Conservation (phyloP, 2,797 vertebrate genomes). For the Sus cebifrons region DNA sequence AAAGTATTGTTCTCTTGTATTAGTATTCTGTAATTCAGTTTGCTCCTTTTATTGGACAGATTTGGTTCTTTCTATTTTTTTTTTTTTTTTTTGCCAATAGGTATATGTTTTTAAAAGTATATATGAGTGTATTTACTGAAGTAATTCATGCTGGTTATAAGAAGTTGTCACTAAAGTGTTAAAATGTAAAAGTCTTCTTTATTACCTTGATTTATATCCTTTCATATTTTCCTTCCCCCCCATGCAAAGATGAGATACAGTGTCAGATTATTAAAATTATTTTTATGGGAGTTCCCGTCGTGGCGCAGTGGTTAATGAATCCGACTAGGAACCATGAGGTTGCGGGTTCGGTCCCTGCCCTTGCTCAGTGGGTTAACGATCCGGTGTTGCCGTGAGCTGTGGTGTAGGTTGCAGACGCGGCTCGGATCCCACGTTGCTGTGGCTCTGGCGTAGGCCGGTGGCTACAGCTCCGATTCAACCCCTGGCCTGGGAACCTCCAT, state of each 20-base stretch:
- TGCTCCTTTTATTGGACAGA: not conserved
- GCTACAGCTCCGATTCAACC: too few relatives aligned
- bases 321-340: too few relatives aligned
- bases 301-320: too few relatives aligned
- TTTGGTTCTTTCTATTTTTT: not conserved
- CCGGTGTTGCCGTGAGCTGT: too few relatives aligned
- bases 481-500: too few relatives aligned
- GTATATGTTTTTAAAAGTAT: constrained; percentile 9
- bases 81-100: not conserved
- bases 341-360: too few relatives aligned
- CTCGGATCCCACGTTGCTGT: too few relatives aligned
- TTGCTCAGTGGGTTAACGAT: too few relatives aligned
- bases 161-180: not conserved
- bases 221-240: not conserved
- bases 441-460: too few relatives aligned
- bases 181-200: not conserved
- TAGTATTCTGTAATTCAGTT: not conserved
- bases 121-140: not conserved
- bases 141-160: not conserved
- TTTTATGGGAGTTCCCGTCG: not conserved
- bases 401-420: too few relatives aligned
- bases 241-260: not conserved
- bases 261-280: not conserved
- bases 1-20: not conserved
- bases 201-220: not conserved